Percentiles rank a stretch among this genome's conserved stretches.
These are phyloP conservation scores for Poeciliopsis infans DNA, from an alignment of 2,797 vertebrate genomes.

Conservation along the genomic window DNA sequence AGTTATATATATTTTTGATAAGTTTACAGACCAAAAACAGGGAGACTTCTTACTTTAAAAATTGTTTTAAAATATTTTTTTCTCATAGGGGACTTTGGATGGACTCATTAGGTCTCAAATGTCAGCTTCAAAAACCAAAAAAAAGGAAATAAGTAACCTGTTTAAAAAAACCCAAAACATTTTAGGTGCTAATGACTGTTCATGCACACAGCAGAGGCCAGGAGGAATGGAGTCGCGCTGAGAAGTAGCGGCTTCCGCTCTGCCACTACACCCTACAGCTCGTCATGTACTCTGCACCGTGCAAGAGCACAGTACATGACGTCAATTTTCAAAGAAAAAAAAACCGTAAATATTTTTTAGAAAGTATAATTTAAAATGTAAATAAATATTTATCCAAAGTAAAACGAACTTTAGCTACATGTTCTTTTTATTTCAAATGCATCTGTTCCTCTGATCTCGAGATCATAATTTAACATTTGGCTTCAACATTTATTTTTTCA, in stretches of 20 bases:
- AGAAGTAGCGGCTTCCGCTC: not conserved
- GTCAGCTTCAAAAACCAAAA: not conserved
- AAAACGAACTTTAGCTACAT: no score
- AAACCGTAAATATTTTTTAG: no score
- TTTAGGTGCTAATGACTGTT: not conserved
- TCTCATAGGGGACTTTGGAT: not conserved
- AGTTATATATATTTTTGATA: not conserved
- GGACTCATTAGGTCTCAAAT: slow-evolving; percentile 14
- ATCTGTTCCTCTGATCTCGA: no score
- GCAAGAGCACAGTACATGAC: not conserved
- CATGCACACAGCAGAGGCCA: not conserved
- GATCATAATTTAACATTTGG: no score
- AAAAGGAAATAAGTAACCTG: not conserved
- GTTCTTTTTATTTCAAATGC: no score
- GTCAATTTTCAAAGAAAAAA: no score
- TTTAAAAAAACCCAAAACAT: not conserved
- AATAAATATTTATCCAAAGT: no score
- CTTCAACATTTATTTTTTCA: no score
- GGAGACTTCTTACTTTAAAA: not conserved
- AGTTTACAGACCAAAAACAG: not conserved
- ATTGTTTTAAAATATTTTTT: not conserved
- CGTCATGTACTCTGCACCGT: no score
- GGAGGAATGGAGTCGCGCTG: not conserved
- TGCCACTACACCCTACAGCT: no score
- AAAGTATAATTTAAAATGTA: no score